These are phyloP conservation scores for Rostratula benghalensis DNA, from an alignment of 2,113 vertebrate genomes.

Conservation along the genomic window DNA sequence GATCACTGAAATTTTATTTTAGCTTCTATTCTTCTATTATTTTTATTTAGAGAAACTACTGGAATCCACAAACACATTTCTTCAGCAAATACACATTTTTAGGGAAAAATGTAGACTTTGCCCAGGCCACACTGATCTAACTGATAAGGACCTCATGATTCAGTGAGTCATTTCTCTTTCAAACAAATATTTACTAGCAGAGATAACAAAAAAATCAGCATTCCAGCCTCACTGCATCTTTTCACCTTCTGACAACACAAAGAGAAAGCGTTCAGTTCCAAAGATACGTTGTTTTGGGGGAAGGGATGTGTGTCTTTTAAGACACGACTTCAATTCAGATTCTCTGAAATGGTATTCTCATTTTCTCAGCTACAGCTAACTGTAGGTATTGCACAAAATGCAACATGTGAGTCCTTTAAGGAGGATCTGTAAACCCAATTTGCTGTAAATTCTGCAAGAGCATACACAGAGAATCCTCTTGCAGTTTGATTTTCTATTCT, in stretches of 20 bases:
- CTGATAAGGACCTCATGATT: constrained; percentile 71
- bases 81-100: constrained; percentile 53
- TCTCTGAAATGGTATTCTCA: background rate
- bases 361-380: background rate
- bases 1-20: background rate
- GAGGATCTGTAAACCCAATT: background rate
- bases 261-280: constrained; percentile 15
- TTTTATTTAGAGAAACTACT: constrained; percentile 8
- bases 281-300: background rate
- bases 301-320: background rate
- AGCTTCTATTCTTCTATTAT: background rate
- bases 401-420: background rate
- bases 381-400: background rate
- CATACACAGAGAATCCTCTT: background rate
- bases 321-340: background rate
- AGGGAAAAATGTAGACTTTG: constrained; percentile 68
- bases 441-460: background rate
- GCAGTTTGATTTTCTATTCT: background rate
- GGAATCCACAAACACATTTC: constrained; percentile 16
- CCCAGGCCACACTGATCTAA: constrained; percentile 57
- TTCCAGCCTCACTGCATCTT: constrained; percentile 58
- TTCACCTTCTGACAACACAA: constrained; percentile 47
- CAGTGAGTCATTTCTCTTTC: constrained; percentile 72
- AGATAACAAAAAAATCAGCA: constrained; percentile 70
- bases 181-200: constrained; percentile 79